Evolutionary conservation across 1,140 invertebrate species (phyloP), one percentile per base, ranked within the genome.

Genomic region (Drosophila obscura): DNA sequence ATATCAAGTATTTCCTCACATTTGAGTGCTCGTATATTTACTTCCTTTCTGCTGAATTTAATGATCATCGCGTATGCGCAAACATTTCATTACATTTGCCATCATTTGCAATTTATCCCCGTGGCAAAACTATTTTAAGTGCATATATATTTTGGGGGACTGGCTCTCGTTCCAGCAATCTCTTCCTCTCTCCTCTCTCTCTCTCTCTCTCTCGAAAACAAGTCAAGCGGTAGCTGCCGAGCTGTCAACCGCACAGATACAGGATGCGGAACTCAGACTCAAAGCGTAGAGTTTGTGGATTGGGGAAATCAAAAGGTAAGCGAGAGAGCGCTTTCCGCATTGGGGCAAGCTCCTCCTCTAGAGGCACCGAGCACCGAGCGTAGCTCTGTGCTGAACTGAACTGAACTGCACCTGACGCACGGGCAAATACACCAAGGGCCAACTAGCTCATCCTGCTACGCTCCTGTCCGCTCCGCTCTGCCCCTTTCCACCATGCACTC

Each of bases 161-260:
- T 48, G 28, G 48, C 35, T 43, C 43, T 31, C 26, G 46, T 48
- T 39, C 1, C 1, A 0, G 4, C 35, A 39, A 39, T 28, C 8
- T 22, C 35, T 60, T 11, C 16, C 22, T 24, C 52, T 43, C 60
- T 56, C 1, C 16, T n/a, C n/a, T 9, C 19, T 11, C 19, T 6
- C 15, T 8, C 1, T 56, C 15, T 7, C 51, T 39, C 11, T 49
- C 68, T 63, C 31, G 46, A 61, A 63, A 57, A 60, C 64, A 69
- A 73, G 67, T 72, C 62, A 68, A 73, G 77, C 67, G 68, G 59
- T 6, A 11, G 57, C 67, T 49, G 58, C 51, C 53, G 57, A 77
- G 73, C 77, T 82, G 80, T 83, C 80, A 82, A 83, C 80, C 80
- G 80, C 80, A 79, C 71, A 63, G 61, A 65, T 78, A 64, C 61